These are phyloP conservation scores for Fringilla coelebs DNA, from an alignment of 2,797 vertebrate genomes.

Conservation along the genomic window DNA sequence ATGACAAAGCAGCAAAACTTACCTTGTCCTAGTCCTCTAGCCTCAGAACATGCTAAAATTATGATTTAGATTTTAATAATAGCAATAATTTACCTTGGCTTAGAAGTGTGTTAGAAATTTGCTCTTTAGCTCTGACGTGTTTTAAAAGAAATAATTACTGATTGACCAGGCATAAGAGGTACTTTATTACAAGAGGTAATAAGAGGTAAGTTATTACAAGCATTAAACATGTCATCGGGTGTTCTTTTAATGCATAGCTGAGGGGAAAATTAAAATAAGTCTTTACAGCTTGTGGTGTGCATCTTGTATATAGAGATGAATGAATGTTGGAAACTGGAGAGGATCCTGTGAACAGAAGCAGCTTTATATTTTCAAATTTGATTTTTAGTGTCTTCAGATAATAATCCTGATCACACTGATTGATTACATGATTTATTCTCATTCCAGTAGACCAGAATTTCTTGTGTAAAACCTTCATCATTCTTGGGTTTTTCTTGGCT, in stretches of 20 bases:
- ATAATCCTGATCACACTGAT: background rate
- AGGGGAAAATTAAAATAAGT: background rate
- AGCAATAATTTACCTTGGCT: background rate
- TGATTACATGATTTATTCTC: background rate
- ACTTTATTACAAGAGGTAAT: background rate
- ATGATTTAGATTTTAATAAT: background rate
- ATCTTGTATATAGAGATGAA: background rate
- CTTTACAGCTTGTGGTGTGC: background rate
- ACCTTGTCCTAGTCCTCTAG: background rate
- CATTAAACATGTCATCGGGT: background rate
- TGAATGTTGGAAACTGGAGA: background rate
- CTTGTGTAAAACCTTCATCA: background rate
- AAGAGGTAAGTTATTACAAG: background rate
- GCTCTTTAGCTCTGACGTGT: background rate
- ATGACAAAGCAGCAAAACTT: background rate
- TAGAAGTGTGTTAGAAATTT: background rate
- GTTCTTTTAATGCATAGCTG: background rate
- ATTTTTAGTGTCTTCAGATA: background rate
- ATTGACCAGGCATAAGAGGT: background rate
- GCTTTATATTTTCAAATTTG: background rate
- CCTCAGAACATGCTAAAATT: background rate
- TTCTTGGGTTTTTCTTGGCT: background rate
- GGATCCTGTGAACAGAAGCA: background rate
- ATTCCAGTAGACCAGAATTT: background rate
- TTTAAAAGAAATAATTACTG: background rate